phyloP scores from a whole-genome alignment of 2,113 vertebrate genomes.

The Cyprinus carpio region DNA sequence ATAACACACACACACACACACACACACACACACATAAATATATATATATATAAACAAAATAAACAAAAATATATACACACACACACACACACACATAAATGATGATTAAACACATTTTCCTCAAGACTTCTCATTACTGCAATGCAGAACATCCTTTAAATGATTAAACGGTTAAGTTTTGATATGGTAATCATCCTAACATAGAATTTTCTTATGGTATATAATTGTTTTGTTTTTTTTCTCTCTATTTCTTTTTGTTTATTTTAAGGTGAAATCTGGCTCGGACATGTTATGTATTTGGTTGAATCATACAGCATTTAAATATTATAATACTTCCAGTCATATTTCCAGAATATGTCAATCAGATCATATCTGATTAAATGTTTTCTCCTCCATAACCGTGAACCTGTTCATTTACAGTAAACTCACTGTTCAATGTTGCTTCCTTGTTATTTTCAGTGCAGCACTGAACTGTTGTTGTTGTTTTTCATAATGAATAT shows the following conservation, averaged over 20 bases:
- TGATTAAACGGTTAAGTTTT: not conserved
- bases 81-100: too few species aligned
- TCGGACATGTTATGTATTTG: not conserved
- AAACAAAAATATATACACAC: too few species aligned
- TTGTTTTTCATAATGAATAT: constrained; percentile 1
- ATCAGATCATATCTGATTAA: constrained; percentile 2
- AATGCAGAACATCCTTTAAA: not conserved
- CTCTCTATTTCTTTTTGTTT: not conserved
- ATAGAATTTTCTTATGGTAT: not conserved
- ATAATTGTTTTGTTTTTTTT: too few species aligned
- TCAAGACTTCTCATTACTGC: not conserved
- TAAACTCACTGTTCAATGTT: not conserved
- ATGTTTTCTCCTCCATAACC: not conserved
- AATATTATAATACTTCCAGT: not conserved
- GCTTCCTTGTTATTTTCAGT: not conserved
- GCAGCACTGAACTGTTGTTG: not conserved
- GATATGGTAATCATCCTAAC: not conserved
- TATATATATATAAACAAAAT: too few species aligned
- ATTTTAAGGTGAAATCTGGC: not conserved
- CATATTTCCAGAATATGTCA: not conserved
- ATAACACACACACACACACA: not conserved
- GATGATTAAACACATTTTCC: not conserved
- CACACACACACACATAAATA: too few species aligned
- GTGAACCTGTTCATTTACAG: not conserved
- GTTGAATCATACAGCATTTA: not conserved